A percentile compares a stretch with the other conserved stretches of the same genome.
Evolutionary conservation across 92 coral and sea anemone genomes (phyloP).

Genomic region (Virgularia gustaviana): DNA sequence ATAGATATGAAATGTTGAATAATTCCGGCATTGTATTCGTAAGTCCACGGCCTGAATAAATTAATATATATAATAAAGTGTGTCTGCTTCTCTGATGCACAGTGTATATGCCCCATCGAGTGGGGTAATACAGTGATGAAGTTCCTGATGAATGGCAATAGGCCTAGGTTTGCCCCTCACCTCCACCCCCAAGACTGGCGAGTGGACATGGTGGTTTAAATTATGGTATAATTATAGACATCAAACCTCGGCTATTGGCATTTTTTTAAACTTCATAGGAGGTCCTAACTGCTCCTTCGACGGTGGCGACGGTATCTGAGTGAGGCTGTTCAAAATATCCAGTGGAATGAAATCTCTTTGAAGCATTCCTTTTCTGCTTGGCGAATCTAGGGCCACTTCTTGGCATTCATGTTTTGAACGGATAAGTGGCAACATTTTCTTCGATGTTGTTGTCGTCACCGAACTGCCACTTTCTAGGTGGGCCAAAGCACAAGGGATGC

Average conservation of each 20-base stretch:
- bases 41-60: too few relatives aligned
- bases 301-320: constrained; percentile 84
- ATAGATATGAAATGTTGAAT: too few relatives aligned
- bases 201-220: too few relatives aligned
- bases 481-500: constrained; percentile 82
- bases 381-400: constrained; percentile 48
- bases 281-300: constrained; percentile 89
- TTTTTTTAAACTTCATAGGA: constrained; percentile 72
- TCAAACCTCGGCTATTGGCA: constrained; percentile 66
- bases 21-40: too few relatives aligned
- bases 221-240: too few relatives aligned
- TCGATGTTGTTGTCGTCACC: constrained; percentile 16
- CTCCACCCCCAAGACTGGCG: too few relatives aligned
- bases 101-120: too few relatives aligned
- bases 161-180: too few relatives aligned
- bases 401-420: constrained; percentile 15
- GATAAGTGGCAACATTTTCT: constrained; percentile 48
- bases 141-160: too few relatives aligned
- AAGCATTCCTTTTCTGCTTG: constrained; percentile 60
- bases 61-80: too few relatives aligned
- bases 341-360: constrained; percentile 87
- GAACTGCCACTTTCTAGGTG: constrained; percentile 72
- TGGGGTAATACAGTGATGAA: too few relatives aligned
- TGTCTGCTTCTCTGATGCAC: too few relatives aligned
- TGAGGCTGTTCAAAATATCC: constrained; percentile 88